Percentiles rank a stretch among this genome's conserved stretches.
These are phyloP conservation scores for Gambusia holbrooki DNA, from an alignment of 2,113 vertebrate genomes.

Conservation along the genomic window DNA sequence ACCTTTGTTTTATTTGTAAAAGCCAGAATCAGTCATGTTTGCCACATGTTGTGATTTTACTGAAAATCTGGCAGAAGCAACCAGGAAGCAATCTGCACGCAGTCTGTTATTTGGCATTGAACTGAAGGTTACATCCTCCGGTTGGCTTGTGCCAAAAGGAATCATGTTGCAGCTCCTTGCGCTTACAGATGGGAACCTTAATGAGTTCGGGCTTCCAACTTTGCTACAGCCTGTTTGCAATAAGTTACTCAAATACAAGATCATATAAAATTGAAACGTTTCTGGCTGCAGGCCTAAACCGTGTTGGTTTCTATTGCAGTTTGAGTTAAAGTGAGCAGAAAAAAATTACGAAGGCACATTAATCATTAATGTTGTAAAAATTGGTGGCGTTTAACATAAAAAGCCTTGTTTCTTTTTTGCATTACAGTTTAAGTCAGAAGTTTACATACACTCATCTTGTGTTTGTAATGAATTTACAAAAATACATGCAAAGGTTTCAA, in stretches of 20 bases:
- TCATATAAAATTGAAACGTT: background rate
- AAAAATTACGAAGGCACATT: background rate
- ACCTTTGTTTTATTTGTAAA: background rate
- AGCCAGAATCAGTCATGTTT: background rate
- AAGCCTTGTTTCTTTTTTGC: background rate
- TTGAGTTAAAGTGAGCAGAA: too few species aligned
- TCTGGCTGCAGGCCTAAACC: constrained; percentile 18
- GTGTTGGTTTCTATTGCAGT: background rate
- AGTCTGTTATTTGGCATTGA: constrained; percentile 32
- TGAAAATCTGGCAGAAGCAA: constrained; percentile 26
- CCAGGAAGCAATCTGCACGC: constrained; percentile 42
- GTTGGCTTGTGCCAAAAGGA: constrained; percentile 37
- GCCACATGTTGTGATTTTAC: background rate
- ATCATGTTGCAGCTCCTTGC: constrained; percentile 35
- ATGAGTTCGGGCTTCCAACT: constrained; percentile 1
- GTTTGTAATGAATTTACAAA: background rate
- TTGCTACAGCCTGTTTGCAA: constrained; percentile 31
- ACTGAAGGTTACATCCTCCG: constrained; percentile 17
- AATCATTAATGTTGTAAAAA: background rate
- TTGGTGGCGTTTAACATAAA: background rate
- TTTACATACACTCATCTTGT: background rate
- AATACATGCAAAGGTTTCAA: background rate
- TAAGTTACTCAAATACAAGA: constrained; percentile 11
- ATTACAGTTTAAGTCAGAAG: background rate
- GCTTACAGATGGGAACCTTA: constrained; percentile 18